A percentile compares a stretch with the other conserved stretches of the same genome.
phyloP scores from a whole-genome alignment of 2,113 vertebrate species.

The Tringa solitaria region DNA sequence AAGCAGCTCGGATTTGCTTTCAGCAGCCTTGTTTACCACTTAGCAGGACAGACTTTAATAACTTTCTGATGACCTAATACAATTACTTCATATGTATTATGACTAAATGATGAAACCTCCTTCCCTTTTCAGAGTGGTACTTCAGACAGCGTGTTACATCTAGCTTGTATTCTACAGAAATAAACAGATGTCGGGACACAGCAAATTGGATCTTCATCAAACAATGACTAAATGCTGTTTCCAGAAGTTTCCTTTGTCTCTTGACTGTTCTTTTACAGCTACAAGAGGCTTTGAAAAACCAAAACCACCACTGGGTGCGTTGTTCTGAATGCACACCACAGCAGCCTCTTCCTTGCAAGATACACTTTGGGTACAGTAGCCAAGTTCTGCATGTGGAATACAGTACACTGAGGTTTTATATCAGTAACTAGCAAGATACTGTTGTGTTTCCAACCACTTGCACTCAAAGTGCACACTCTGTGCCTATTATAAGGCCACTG shows the following conservation, averaged over 20 bases:
- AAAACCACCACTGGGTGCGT: background rate
- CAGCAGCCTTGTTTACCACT: background rate
- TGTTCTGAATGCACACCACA: background rate
- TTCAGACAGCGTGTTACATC: background rate
- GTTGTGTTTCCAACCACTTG: background rate
- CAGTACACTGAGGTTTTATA: background rate
- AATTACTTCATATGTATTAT: background rate
- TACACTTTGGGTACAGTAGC: background rate
- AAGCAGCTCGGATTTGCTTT: background rate
- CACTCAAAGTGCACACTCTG: background rate
- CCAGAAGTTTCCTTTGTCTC: background rate
- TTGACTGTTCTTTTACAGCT: background rate
- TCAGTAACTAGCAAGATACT: background rate
- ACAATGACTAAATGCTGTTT: background rate
- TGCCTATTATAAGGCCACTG: background rate
- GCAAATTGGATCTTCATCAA: background rate
- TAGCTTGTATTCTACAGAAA: background rate
- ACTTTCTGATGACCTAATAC: background rate
- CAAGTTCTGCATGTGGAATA: background rate
- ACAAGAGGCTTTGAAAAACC: background rate
- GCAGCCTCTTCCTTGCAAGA: background rate
- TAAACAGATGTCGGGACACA: background rate
- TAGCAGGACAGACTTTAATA: background rate
- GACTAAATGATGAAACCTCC: background rate
- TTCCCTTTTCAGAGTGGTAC: background rate